Evolutionary conservation across 2,888 invertebrate species (phyloP).

Genomic region (Polymixis flavicincta): DNA sequence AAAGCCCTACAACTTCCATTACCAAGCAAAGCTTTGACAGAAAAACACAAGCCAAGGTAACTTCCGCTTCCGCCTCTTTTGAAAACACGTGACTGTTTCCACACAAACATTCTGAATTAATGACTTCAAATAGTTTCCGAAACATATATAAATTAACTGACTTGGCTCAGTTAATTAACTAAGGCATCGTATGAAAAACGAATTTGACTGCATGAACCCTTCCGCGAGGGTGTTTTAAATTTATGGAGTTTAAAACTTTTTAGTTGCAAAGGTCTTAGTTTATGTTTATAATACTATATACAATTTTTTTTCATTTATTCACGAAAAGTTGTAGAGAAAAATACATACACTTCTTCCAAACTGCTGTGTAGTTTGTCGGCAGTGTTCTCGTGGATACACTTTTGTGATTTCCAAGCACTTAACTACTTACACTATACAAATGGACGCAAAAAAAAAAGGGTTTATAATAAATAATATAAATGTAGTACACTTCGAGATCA

Average conservation of each 20-base stretch:
- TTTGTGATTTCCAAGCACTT: too few species aligned
- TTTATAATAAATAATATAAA: too few species aligned
- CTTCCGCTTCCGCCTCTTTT: constrained; percentile 36
- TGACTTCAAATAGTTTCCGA: constrained; percentile 50
- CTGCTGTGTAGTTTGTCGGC: too few species aligned
- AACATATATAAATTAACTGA: constrained; percentile 60
- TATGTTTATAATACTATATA: neutral
- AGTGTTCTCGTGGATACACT: too few species aligned
- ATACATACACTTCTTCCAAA: too few species aligned
- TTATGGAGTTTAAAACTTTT: constrained; percentile 46
- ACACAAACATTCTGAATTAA: constrained; percentile 37
- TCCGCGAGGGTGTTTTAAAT: constrained; percentile 54
- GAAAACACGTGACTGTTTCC: constrained; percentile 13
- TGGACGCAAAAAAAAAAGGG: too few species aligned
- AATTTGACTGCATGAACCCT: constrained; percentile 54
- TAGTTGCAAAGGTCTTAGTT: constrained; percentile 20
- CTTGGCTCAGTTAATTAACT: constrained; percentile 63
- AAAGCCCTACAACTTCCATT: neutral
- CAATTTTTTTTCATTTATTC: too few species aligned
- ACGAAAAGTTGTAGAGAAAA: too few species aligned
- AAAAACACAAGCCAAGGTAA: constrained; percentile 27
- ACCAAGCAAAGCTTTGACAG: constrained; percentile 22
- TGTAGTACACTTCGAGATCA: neutral
- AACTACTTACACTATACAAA: too few species aligned
- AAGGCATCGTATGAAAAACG: constrained; percentile 61